Evolutionary conservation across 2,888 invertebrate genomes (phyloP), one percentile per base, ranked within the genome.

Genomic region (Agriopis leucophaearia): DNA sequence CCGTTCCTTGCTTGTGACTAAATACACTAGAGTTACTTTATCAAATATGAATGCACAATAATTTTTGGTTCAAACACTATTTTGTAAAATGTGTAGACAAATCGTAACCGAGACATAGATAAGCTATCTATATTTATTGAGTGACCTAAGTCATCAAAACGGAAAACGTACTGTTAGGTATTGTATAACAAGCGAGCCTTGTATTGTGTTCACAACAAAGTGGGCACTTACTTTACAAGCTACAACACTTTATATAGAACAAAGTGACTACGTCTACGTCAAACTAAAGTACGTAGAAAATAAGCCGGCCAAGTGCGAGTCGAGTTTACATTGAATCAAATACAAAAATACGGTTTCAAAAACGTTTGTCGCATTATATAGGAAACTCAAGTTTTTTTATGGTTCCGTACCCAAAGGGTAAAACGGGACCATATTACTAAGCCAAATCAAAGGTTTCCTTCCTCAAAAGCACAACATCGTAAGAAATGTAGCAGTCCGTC

Each of bases 401-500:
- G n/a, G n/a, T n/a, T n/a, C n/a, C n/a, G n/a, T n/a, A n/a, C n/a
- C n/a, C n/a, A n/a, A n/a, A n/a, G n/a, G n/a, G n/a, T n/a, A n/a
- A n/a, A n/a, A n/a, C n/a, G n/a, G n/a, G n/a, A n/a, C n/a, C n/a
- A n/a, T n/a, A n/a, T n/a, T n/a, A 9, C 15, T 16, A 54, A 16
- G 8, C 35, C 40, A 42, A 55, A 55, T 42, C 42, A 42, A 55
- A 42, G 40, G 27, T 44, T 55, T 55, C 18, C 15, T 15, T 18
- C 27, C 13, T 27, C 13, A 55, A 18, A 57, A 12, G 42, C 44
- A 35, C 35, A 36, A 57, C 35, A 45, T 36, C n/a, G 13, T 13
- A 27, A 44, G 45, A 52, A 42, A 36, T 51, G 56, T 66, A 51
- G 42, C 42, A 7, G 48, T 38, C 47, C 54, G 63, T 58, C 57